phyloP scores from a whole-genome alignment of 2,888 invertebrate genomes.

The Philaethria dido region DNA sequence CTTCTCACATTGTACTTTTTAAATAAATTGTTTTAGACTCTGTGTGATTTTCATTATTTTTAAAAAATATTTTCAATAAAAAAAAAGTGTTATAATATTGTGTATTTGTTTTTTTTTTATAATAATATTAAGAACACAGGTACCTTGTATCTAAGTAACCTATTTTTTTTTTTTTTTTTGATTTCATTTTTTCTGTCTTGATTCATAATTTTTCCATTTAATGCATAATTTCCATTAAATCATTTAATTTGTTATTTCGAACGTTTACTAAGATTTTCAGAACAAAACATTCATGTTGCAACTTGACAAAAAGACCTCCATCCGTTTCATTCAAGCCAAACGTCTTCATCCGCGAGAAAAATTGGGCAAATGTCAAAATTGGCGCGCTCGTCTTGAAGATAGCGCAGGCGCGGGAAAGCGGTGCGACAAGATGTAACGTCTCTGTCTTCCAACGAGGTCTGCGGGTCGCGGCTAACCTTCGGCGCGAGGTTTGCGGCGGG shows the following conservation, averaged over 20 bases:
- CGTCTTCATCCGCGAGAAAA: conserved; percentile 37
- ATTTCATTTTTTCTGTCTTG: no score
- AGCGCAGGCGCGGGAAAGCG: conserved; percentile 68
- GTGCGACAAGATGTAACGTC: conserved; percentile 53
- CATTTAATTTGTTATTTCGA: background rate
- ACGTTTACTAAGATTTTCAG: background rate
- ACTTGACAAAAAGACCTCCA: background rate
- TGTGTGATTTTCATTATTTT: background rate
- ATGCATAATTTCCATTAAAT: no score
- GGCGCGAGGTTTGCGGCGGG: conserved; percentile 84
- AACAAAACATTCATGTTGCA: background rate
- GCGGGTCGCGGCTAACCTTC: conserved; percentile 84
- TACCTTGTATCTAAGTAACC: no score
- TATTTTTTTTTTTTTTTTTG: no score
- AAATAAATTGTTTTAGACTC: background rate
- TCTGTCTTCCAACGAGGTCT: conserved; percentile 76
- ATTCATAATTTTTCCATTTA: no score
- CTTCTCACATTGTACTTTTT: conserved; percentile 8
- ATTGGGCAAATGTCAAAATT: conserved; percentile 68
- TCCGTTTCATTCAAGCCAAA: conserved; percentile 13
- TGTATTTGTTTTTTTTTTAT: no score
- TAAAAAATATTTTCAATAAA: background rate
- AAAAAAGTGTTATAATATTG: background rate
- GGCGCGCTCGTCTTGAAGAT: conserved; percentile 57
- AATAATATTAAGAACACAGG: no score